These are phyloP conservation scores for Panagrolaimus sp. DNA, from an alignment of 1,140 invertebrate species.

Conservation along the genomic window DNA sequence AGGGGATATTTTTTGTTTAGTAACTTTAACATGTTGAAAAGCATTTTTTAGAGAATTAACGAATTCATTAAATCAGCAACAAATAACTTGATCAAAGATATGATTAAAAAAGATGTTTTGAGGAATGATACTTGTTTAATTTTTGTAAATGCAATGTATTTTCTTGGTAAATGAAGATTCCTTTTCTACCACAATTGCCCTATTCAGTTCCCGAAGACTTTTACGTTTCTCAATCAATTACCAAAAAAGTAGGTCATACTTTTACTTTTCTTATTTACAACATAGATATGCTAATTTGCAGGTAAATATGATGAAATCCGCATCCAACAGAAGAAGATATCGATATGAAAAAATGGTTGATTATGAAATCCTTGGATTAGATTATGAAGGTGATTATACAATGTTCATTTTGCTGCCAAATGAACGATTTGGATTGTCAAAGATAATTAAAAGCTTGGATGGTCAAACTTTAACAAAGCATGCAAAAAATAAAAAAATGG, in stretches of 20 bases:
- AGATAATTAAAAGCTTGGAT: constrained; percentile 18
- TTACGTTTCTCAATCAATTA: constrained; percentile 20
- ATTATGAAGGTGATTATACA: constrained; percentile 8
- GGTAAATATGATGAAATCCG: constrained; percentile 17
- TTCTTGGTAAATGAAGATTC: constrained; percentile 35
- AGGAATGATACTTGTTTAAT: constrained; percentile 27
- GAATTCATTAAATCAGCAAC: constrained; percentile 39
- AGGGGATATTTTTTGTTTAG: too few species aligned
- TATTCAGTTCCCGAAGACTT: constrained; percentile 22
- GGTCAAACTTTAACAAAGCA: neutral
- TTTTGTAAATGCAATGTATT: constrained; percentile 43
- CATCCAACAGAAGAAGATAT: constrained; percentile 1
- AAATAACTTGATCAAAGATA: constrained; percentile 33
- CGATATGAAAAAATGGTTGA: too few species aligned
- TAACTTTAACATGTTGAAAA: too few species aligned
- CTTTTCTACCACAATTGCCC: constrained; percentile 27
- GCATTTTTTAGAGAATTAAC: constrained; percentile 29
- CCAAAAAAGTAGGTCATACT: constrained; percentile 18
- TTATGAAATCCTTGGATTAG: constrained; percentile 24
- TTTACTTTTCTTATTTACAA: too few species aligned
- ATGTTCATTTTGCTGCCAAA: constrained; percentile 28
- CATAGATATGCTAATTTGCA: too few species aligned
- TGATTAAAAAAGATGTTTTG: constrained; percentile 23
- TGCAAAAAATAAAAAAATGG: too few species aligned
- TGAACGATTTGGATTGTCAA: constrained; percentile 21